phyloP scores from a whole-genome alignment of 2,797 vertebrate genomes.

The Limnodromus scolopaceus region DNA sequence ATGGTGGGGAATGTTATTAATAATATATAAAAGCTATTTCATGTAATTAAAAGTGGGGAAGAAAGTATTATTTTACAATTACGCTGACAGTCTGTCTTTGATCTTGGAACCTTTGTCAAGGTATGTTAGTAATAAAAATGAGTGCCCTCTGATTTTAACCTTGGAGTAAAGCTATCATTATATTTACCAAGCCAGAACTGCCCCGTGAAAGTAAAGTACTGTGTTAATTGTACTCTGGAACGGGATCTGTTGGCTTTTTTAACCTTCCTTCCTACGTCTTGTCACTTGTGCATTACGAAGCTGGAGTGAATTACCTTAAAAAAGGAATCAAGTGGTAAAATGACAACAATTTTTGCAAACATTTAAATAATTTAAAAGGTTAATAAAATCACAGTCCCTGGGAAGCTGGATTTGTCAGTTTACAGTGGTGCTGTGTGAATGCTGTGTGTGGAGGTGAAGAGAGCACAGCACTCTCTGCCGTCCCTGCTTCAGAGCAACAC shows the following conservation, averaged over 20 bases:
- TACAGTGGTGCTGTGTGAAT: not conserved
- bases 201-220: not conserved
- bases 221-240: conserved; percentile 14
- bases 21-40: conserved; percentile 32
- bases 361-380: not conserved
- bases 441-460: not conserved
- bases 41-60: conserved; percentile 40
- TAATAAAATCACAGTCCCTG: not conserved
- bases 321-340: not conserved
- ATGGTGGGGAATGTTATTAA: not conserved
- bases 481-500: not conserved
- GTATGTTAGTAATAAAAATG: conserved; percentile 1
- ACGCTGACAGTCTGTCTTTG: conserved; percentile 22
- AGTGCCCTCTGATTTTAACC: not conserved
- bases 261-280: conserved; percentile 16
- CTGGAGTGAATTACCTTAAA: not conserved
- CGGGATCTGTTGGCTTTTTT: not conserved
- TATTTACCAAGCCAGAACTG: conserved; percentile 40
- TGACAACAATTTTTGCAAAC: not conserved
- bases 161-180: conserved; percentile 10
- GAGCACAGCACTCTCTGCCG: not conserved
- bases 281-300: not conserved
- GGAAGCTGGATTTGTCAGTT: not conserved
- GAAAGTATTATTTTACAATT: conserved; percentile 51
- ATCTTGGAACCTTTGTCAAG: conserved; percentile 51